Conservation (phyloP, 2,888 invertebrate species). For the Tetragonula carbonaria region DNA sequence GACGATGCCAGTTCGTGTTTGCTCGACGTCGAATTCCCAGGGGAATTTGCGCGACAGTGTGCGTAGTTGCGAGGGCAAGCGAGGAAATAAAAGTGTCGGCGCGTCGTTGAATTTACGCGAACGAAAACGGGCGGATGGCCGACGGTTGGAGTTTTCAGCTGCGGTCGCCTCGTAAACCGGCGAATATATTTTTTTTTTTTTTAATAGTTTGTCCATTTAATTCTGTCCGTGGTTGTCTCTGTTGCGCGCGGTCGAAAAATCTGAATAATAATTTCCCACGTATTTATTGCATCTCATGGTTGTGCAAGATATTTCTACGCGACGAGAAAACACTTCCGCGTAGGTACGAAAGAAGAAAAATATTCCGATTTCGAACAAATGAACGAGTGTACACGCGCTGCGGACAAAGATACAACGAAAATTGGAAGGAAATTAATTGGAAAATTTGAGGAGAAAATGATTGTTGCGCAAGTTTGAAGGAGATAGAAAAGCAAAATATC, state of each 20-base stretch:
- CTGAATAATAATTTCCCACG: slow-evolving; percentile 30
- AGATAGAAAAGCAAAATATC: too few species aligned
- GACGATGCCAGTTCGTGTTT: slow-evolving; percentile 6
- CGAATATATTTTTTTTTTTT: slow-evolving; percentile 25
- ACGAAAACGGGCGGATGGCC: slow-evolving; percentile 13
- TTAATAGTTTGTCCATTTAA: slow-evolving; percentile 46
- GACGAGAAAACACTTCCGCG: background rate
- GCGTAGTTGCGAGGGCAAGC: background rate
- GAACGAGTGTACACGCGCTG: too few species aligned
- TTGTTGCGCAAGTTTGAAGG: background rate
- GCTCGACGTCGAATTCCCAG: slow-evolving; percentile 7
- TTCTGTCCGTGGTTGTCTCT: background rate
- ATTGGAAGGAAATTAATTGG: background rate
- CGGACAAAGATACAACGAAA: background rate
- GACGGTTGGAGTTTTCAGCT: slow-evolving; percentile 13
- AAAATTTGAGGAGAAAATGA: too few species aligned
- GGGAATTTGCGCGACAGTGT: slow-evolving; percentile 20
- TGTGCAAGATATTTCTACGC: background rate
- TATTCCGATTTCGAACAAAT: background rate
- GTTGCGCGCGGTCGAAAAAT: slow-evolving; percentile 6
- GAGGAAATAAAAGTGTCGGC: slow-evolving; percentile 23
- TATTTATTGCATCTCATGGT: slow-evolving; percentile 10
- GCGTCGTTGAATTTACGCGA: slow-evolving; percentile 50
- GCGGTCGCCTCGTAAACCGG: slow-evolving; percentile 23
- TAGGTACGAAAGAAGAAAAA: background rate